Percentiles rank a stretch among this genome's conserved stretches.
Evolutionary conservation across 2,888 invertebrate genomes (phyloP).

Genomic region (Mythimna lalbum): DNA sequence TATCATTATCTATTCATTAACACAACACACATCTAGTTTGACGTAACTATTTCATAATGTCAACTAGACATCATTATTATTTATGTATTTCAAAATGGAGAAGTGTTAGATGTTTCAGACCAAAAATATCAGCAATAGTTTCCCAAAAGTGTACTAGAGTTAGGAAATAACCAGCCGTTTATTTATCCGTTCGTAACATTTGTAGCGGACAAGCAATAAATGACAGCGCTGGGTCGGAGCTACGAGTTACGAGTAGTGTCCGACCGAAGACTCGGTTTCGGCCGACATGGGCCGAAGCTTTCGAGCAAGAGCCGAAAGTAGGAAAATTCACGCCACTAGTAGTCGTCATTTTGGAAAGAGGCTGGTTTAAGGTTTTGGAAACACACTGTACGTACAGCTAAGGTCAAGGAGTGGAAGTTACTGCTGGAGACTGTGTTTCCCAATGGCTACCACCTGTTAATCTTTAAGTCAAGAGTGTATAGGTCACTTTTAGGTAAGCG

Average conservation of each 20-base stretch:
- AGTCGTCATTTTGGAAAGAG: neutral
- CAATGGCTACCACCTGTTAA: no score
- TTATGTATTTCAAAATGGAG: neutral
- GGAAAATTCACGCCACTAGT: neutral
- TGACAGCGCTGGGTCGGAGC: constrained; percentile 41
- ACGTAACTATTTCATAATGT: neutral
- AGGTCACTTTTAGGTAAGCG: no score
- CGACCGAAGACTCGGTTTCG: constrained; percentile 3
- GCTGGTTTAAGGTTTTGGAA: no score
- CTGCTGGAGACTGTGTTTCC: no score
- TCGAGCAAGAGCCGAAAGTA: neutral
- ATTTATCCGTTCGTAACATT: constrained; percentile 41
- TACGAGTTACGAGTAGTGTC: constrained; percentile 22
- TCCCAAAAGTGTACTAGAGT: constrained; percentile 12
- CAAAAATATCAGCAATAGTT: constrained; percentile 1
- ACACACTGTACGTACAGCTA: no score
- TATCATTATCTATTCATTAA: neutral
- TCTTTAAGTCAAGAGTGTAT: no score
- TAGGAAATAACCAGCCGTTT: constrained; percentile 28
- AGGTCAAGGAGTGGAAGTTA: no score
- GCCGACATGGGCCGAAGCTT: neutral
- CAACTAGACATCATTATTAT: neutral
- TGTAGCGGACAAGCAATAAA: constrained; percentile 51
- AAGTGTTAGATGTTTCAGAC: constrained; percentile 1
- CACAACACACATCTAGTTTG: constrained; percentile 2